Base-by-base conservation (phyloP, 2,797 vertebrate species). In the Glossophaga mutica region DNA sequence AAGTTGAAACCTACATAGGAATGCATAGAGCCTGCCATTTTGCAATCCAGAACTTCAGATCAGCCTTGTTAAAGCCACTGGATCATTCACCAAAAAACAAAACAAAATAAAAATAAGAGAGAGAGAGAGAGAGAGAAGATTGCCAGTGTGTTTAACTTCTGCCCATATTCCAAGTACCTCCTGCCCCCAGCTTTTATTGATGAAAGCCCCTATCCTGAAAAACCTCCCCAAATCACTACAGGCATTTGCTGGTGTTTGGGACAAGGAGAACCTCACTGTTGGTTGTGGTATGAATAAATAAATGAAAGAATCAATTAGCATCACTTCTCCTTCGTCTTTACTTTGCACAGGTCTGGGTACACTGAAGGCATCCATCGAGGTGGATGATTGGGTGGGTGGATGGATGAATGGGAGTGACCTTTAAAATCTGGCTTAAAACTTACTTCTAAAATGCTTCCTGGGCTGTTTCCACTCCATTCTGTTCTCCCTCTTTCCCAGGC, bases 371-470 rank as follows among this genome's bases (percentile, higher is more conserved):
- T 39, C 78, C 6, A 26, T 55, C 37, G 46, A 34, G 71, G 19
- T 39, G 70, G 34, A 65, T 42, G 52, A 48, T 44, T n/a, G 44
- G 77, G 50, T 12, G 37, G 29, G 7, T n/a, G 39, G 73, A 16
- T 39, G 34, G 29, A 71, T 85, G 65, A 42, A 74, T 77, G 39
- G 26, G 48, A 50, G 4, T 10, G 29, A 44, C 81, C 67, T 86
- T 96, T 87, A 90, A 89, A 77, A 71, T 76, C 74, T 82, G 79
- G 44, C 29, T 91, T 48, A 9, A 76, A 26, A 16, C 42, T 70
- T 37, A 14, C 48, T 90, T 74, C 89, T 89, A 52, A 70, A 81
- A 46, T 42, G 22, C 50, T 46, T 87, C 52, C 86, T 71, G 57
- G 67, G 70, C n/a, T 59, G 19, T n/a, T 70, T 82, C n/a, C n/a